Evolutionary conservation across 2,113 vertebrate species (phyloP).

Genomic region (Panthera leo): DNA sequence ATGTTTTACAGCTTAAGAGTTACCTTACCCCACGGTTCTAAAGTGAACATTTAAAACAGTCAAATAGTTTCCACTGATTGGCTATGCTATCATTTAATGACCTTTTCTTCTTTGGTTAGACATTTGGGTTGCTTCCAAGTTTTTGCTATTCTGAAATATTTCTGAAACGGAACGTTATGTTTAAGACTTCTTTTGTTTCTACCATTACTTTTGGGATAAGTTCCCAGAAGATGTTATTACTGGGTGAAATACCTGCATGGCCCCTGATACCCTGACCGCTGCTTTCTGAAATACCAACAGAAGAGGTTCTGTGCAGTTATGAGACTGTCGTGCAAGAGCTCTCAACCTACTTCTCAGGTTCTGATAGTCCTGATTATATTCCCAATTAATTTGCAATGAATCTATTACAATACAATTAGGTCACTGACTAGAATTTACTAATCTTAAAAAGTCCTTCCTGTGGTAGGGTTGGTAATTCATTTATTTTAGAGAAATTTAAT

Average conservation of each 20-base stretch:
- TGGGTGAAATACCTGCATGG: background rate
- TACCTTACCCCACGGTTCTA: background rate
- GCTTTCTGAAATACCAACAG: background rate
- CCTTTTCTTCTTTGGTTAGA: background rate
- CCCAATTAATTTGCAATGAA: background rate
- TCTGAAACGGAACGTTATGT: background rate
- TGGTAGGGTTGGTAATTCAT: background rate
- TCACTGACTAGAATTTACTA: background rate
- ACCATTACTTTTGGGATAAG: background rate
- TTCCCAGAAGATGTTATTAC: conserved; percentile 1
- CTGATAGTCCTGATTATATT: background rate
- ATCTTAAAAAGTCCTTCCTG: background rate
- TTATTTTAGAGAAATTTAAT: conserved; percentile 17
- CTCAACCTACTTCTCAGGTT: background rate
- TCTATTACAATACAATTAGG: conserved; percentile 22
- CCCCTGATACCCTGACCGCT: background rate
- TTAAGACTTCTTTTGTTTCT: background rate
- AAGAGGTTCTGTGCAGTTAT: background rate
- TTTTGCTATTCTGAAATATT: background rate
- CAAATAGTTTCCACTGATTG: conserved; percentile 3
- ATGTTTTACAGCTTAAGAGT: background rate
- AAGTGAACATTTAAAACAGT: conserved; percentile 17
- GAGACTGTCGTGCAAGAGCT: background rate
- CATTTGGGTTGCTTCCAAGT: background rate
- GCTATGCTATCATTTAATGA: background rate